Conservation (phyloP, 1,140 invertebrate genomes). For the Conus betulinus region DNA sequence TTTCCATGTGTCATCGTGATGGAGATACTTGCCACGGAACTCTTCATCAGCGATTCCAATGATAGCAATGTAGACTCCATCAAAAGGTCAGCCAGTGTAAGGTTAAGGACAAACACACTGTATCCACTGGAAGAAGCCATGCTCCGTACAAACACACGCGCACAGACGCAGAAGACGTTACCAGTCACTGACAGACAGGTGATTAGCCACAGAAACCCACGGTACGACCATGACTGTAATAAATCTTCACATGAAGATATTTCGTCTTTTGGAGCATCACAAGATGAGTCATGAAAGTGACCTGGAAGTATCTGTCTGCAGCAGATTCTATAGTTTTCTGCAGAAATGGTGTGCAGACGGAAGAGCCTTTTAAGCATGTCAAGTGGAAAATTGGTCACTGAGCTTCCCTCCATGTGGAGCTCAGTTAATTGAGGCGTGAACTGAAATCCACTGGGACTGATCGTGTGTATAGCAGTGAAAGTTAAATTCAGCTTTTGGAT, state of each 20-base stretch:
- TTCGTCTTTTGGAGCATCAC: conserved; percentile 29
- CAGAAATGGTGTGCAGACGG: conserved; percentile 19
- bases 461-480: background rate
- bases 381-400: conserved; percentile 28
- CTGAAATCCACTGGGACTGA: conserved; percentile 26
- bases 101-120: too few species aligned
- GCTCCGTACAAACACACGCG: background rate
- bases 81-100: too few species aligned
- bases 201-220: conserved; percentile 49
- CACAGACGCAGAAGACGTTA: too few species aligned
- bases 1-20: too few species aligned
- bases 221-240: conserved; percentile 38
- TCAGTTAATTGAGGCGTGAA: background rate
- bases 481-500: conserved; percentile 6
- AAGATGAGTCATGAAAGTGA: background rate
- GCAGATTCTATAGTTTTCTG: conserved; percentile 48
- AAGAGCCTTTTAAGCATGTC: conserved; percentile 29
- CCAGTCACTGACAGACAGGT: background rate
- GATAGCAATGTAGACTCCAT: too few species aligned
- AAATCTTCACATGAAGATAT: conserved; percentile 57
- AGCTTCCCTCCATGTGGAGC: conserved; percentile 21
- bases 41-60: too few species aligned
- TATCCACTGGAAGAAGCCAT: too few species aligned
- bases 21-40: too few species aligned
- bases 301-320: conserved; percentile 43